These are phyloP conservation scores for Limenitis camilla DNA, from an alignment of 2,888 invertebrate species.

Conservation along the genomic window DNA sequence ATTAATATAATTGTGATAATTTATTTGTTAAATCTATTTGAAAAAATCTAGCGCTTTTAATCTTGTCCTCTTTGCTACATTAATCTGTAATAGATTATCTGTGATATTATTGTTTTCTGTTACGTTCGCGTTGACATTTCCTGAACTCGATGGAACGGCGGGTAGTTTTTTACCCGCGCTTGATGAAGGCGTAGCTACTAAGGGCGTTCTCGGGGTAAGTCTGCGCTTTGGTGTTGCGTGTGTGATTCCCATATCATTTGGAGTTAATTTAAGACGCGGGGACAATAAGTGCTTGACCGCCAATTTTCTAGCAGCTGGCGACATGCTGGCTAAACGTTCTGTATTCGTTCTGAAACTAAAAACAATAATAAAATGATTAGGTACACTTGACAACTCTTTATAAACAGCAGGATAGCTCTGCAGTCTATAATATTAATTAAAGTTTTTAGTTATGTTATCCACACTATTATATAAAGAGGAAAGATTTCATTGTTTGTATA, in stretches of 20 bases:
- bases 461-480: no score
- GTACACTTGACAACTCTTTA: background rate
- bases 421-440: no score
- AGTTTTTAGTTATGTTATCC: no score
- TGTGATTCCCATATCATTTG: conserved; percentile 53
- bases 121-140: conserved; percentile 1
- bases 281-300: conserved; percentile 78
- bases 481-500: no score
- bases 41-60: conserved; percentile 90
- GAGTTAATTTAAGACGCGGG: conserved; percentile 60
- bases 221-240: conserved; percentile 44
- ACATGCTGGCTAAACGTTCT: conserved; percentile 92
- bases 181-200: conserved; percentile 40
- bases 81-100: conserved; percentile 89
- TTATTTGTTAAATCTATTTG: conserved; percentile 24
- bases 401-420: no score
- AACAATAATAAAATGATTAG: conserved; percentile 20
- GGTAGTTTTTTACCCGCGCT: conserved; percentile 20
- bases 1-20: background rate
- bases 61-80: conserved; percentile 81
- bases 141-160: conserved; percentile 21
- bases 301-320: conserved; percentile 93
- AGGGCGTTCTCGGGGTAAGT: conserved; percentile 32
- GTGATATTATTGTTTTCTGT: conserved; percentile 74
- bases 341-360: conserved; percentile 76